These are phyloP conservation scores for Spongilla lacustris DNA, from an alignment of 37 sponge, comb jelly and placozoan genomes.

Conservation along the genomic window DNA sequence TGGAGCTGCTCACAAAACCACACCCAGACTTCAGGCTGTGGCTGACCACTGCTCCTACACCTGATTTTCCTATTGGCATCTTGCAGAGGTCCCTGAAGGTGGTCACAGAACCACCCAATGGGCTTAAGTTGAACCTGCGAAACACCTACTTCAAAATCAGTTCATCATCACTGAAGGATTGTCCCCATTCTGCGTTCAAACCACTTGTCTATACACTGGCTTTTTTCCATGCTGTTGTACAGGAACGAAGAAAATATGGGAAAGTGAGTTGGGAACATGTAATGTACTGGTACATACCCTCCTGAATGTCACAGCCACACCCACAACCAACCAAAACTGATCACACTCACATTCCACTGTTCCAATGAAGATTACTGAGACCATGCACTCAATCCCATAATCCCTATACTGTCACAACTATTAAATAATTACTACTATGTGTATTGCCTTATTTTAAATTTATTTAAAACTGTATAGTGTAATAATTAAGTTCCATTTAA, in stretches of 20 bases:
- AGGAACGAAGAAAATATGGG: constrained; percentile 98
- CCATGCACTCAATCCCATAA: neutral
- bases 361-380: neutral
- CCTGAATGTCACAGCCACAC: neutral
- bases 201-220: constrained; percentile 93
- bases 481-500: too few species aligned
- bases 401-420: neutral
- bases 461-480: neutral
- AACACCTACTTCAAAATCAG: constrained; percentile 97
- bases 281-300: too few species aligned
- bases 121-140: constrained; percentile 94
- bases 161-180: constrained; percentile 73
- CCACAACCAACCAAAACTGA: neutral
- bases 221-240: constrained; percentile 99
- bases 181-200: constrained; percentile 91
- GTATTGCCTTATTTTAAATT: too few species aligned
- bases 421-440: too few species aligned
- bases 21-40: constrained; percentile 99
- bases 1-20: constrained; percentile 91
- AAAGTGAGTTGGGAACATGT: constrained; percentile 52
- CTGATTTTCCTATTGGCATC: constrained; percentile 97
- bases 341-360: neutral
- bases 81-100: constrained; percentile 89
- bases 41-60: constrained; percentile 97
- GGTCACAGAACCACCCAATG: constrained; percentile 99